Evolutionary conservation across 35 echinoderm and acorn worm species (phyloP).

Genomic region (Heliocidaris erythrogramma): DNA sequence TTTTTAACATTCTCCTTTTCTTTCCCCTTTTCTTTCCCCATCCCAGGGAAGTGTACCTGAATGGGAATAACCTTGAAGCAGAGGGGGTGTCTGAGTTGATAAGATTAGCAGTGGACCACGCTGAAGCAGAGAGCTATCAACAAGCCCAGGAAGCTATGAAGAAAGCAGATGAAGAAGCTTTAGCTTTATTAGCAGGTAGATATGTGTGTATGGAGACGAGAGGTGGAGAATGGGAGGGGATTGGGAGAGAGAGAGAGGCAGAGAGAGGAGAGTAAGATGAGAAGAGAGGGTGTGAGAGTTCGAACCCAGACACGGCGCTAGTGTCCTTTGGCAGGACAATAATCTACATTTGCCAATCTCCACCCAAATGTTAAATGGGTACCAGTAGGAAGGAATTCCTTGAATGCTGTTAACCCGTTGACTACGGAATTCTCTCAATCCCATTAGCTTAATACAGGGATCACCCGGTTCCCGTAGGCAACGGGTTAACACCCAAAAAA

Average conservation of each 20-base stretch:
- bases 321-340: too few species aligned
- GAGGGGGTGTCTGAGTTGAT: constrained; percentile 90
- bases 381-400: too few species aligned
- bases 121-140: constrained; percentile 80
- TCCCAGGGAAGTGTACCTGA: constrained; percentile 83
- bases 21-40: neutral
- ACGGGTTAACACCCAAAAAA: too few species aligned
- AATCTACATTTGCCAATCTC: too few species aligned
- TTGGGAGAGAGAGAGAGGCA: constrained; percentile 36
- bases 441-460: too few species aligned
- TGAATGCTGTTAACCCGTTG: too few species aligned
- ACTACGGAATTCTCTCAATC: too few species aligned
- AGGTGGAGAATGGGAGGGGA: neutral
- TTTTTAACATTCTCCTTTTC: too few species aligned
- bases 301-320: too few species aligned
- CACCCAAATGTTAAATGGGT: too few species aligned
- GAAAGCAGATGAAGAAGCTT: constrained; percentile 87
- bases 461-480: too few species aligned
- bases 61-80: constrained; percentile 92
- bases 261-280: constrained; percentile 27
- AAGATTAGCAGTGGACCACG: constrained; percentile 82
- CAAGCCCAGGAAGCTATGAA: constrained; percentile 49
- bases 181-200: constrained; percentile 58
- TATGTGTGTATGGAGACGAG: neutral
- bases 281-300: constrained; percentile 11